Percentiles rank a stretch among this genome's conserved stretches.
Conservation (phyloP, 2,888 invertebrate species). For the Caenorhabditis drosophilae region DNA sequence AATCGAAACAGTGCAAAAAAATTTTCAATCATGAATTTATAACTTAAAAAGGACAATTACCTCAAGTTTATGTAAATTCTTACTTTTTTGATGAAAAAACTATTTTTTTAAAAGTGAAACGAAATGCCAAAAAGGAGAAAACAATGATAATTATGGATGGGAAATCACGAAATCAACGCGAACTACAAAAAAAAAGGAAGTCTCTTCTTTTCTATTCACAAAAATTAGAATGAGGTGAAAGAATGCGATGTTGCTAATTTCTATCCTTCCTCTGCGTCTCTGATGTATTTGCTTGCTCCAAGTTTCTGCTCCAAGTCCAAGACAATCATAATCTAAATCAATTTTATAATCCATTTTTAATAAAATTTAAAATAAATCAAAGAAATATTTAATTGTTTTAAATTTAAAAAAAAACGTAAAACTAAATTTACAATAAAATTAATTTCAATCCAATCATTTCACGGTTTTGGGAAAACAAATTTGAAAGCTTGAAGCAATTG, state of each 20-base stretch:
- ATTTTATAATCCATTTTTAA: no score
- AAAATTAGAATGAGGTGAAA: slow-evolving; percentile 4
- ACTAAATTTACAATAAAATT: no score
- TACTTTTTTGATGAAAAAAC: slow-evolving; percentile 2
- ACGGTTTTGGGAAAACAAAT: no score
- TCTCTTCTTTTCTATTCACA: no score
- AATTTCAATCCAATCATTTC: no score
- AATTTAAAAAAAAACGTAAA: no score
- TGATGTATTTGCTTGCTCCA: no score
- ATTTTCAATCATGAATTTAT: slow-evolving; percentile 8
- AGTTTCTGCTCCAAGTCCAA: no score
- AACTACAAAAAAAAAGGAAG: slow-evolving; percentile 4
- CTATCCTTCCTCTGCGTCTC: slow-evolving; percentile 6
- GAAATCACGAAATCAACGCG: slow-evolving; percentile 3
- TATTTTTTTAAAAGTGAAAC: slow-evolving; percentile 3
- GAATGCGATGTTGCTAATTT: slow-evolving; percentile 10
- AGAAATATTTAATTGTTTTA: no score
- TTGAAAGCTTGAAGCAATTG: no score
- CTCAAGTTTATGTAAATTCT: not conserved
- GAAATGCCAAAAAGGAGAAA: slow-evolving; percentile 5
- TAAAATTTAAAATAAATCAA: no score
- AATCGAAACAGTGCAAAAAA: slow-evolving; percentile 6
- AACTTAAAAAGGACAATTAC: slow-evolving; percentile 3
- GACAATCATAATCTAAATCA: no score
- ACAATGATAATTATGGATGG: slow-evolving; percentile 1